Evolutionary conservation across 2,797 vertebrate species (phyloP).

Genomic region (Furcifer pardalis): DNA sequence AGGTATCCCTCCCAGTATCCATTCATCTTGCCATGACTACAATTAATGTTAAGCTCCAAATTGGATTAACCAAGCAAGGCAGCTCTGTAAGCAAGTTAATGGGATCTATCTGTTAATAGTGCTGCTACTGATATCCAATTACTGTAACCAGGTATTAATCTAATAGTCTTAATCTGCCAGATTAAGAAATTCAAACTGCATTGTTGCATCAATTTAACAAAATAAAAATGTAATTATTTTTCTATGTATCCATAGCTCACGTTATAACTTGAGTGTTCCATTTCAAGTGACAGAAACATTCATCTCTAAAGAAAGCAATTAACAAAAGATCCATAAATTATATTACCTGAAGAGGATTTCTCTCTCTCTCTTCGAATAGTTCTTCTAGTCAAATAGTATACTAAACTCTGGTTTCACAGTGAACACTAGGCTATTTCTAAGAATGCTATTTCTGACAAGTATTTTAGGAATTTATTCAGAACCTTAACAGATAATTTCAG

Average conservation of each 20-base stretch:
- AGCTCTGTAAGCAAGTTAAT: conserved; percentile 67
- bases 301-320: conserved; percentile 30
- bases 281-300: conserved; percentile 40
- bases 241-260: not conserved
- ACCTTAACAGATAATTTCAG: conserved; percentile 28
- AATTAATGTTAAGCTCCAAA: conserved; percentile 68
- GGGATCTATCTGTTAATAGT: conserved; percentile 65
- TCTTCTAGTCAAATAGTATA: not conserved
- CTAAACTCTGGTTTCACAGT: not conserved
- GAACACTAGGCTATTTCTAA: conserved; percentile 26
- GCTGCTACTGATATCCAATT: conserved; percentile 68
- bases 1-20: conserved; percentile 55
- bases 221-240: conserved; percentile 47
- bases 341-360: conserved; percentile 6
- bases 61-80: conserved; percentile 70
- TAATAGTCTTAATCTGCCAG: conserved; percentile 66
- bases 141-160: conserved; percentile 72
- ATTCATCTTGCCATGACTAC: conserved; percentile 49
- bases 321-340: not conserved
- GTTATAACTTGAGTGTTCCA: conserved; percentile 44
- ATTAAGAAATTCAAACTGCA: conserved; percentile 53
- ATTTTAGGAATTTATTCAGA: conserved; percentile 29
- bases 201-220: conserved; percentile 51
- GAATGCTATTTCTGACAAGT: conserved; percentile 23
- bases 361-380: not conserved